Conservation (phyloP, 2,888 invertebrate genomes). For the Teleogryllus oceanicus region DNA sequence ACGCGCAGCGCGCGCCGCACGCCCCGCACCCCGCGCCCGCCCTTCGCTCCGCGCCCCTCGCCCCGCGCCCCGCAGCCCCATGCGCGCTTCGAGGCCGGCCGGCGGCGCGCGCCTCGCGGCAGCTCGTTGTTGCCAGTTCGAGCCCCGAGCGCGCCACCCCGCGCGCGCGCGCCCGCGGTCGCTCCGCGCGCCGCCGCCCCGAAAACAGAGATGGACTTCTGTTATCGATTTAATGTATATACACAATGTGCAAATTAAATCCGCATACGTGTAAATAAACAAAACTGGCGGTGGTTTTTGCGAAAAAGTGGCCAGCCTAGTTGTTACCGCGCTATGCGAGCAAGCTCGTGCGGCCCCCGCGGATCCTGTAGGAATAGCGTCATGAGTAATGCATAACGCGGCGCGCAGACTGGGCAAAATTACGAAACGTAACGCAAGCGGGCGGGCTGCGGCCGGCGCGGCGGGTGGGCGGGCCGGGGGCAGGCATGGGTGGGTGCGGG, state of each 20-base stretch:
- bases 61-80: not conserved
- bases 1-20: not conserved
- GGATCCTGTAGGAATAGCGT: not conserved
- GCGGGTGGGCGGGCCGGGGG: not conserved
- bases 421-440: conserved; percentile 11
- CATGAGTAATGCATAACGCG: conserved; percentile 11
- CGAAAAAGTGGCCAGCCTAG: conserved; percentile 11
- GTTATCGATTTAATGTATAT: not conserved
- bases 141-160: not conserved
- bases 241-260: conserved; percentile 3
- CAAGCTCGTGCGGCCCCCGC: not conserved
- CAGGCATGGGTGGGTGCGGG: no score
- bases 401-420: not conserved
- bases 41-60: not conserved
- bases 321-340: conserved; percentile 11
- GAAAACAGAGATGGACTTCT: not conserved
- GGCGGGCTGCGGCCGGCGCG: not conserved
- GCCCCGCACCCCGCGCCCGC: not conserved
- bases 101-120: not conserved
- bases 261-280: conserved; percentile 4
- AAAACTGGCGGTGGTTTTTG: conserved; percentile 18
- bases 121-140: not conserved
- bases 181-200: not conserved
- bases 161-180: not conserved
- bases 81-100: not conserved